phyloP scores from a whole-genome alignment of 2,113 vertebrate species.

The Pithys albifrons region DNA sequence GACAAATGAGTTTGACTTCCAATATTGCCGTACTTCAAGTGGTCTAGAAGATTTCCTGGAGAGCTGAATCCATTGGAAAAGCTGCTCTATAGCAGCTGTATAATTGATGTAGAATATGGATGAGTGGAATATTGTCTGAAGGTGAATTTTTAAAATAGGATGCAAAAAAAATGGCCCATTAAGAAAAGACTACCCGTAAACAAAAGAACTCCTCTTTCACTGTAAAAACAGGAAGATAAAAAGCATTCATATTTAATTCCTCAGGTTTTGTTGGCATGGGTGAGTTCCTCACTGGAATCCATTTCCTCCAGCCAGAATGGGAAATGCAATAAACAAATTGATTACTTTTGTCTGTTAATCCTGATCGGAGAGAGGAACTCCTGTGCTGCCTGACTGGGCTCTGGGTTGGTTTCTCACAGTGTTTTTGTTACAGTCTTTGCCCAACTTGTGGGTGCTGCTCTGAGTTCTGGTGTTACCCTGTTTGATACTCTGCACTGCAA shows the following conservation, averaged over 20 bases:
- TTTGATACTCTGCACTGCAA: background rate
- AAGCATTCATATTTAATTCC: background rate
- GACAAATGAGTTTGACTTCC: background rate
- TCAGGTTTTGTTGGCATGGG: background rate
- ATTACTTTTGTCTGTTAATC: background rate
- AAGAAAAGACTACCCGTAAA: background rate
- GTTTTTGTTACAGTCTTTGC: background rate
- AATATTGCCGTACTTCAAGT: background rate
- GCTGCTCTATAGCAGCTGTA: background rate
- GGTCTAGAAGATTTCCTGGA: background rate
- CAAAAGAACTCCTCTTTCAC: background rate
- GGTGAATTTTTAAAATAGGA: background rate
- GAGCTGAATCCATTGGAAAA: background rate
- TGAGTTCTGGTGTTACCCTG: background rate
- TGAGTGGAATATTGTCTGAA: background rate
- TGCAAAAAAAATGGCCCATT: background rate
- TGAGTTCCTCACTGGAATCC: background rate
- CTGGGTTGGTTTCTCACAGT: background rate
- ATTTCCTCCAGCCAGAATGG: background rate
- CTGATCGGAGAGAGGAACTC: background rate
- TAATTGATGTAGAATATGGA: background rate
- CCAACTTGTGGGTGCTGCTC: background rate
- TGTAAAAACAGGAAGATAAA: background rate
- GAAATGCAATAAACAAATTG: background rate
- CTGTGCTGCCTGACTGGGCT: background rate